These are phyloP conservation scores for Ictidomys tridecemlineatus DNA, from an alignment of 2,113 vertebrate genomes.

Conservation along the genomic window DNA sequence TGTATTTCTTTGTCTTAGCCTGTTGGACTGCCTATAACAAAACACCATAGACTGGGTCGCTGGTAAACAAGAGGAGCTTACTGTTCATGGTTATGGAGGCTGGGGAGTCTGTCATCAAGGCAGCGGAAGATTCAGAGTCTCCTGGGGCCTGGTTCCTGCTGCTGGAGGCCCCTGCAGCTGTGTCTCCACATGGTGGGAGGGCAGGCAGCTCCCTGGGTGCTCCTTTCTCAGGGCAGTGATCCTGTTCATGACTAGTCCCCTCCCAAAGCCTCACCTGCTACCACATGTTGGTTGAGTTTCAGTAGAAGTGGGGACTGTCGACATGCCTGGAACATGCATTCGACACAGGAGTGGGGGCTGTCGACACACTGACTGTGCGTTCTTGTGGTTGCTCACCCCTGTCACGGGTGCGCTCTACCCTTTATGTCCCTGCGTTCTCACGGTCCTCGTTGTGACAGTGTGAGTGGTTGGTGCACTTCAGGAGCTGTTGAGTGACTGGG, in stretches of 20 bases:
- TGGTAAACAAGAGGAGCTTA: neutral
- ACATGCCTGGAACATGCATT: too few relatives aligned
- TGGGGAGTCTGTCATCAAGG: neutral
- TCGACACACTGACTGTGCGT: too few relatives aligned
- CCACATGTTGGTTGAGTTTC: neutral
- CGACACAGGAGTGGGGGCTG: too few relatives aligned
- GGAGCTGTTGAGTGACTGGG: neutral
- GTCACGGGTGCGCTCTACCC: neutral
- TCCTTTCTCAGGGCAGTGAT: neutral
- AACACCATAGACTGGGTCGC: neutral
- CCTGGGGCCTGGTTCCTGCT: neutral
- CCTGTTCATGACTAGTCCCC: too few relatives aligned
- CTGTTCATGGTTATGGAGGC: neutral
- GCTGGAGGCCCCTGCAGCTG: too few relatives aligned
- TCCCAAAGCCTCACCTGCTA: neutral
- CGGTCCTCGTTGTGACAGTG: neutral
- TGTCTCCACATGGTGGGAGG: neutral
- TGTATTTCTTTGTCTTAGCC: neutral
- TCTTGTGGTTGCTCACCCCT: neutral
- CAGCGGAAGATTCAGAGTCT: neutral
- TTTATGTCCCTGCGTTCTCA: neutral
- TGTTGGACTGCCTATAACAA: neutral
- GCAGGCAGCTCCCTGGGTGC: neutral
- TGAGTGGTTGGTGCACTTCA: fast-evolving
- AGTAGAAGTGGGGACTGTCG: neutral